Percentiles rank a stretch among this genome's conserved stretches.
Conservation (phyloP, 1,140 invertebrate genomes). For the Hypsibius dujardini region DNA sequence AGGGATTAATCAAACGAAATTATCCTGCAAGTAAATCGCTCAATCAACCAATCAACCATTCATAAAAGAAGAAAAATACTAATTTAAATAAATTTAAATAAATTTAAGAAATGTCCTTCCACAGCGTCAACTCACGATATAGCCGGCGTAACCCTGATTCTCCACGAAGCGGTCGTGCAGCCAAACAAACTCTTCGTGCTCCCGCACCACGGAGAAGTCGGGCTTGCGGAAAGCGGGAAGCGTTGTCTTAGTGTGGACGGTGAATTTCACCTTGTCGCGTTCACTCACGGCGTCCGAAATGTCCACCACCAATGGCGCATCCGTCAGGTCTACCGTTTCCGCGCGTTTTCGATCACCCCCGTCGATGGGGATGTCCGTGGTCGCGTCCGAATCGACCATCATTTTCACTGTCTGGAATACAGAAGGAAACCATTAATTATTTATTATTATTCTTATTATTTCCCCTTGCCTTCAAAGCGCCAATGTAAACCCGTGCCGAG, state of each 20-base stretch:
- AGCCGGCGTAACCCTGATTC: slow-evolving; percentile 92
- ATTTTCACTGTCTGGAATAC: too few species aligned
- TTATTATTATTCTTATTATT: too few species aligned
- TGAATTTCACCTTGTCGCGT: slow-evolving; percentile 98
- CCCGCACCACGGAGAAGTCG: slow-evolving; percentile 86
- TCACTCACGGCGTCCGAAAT: slow-evolving; percentile 98
- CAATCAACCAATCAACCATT: too few species aligned
- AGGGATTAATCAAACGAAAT: too few species aligned
- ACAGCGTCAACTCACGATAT: slow-evolving; percentile 70
- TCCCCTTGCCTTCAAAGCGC: too few species aligned
- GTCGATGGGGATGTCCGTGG: neutral
- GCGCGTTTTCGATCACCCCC: slow-evolving; percentile 22
- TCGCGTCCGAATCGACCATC: neutral
- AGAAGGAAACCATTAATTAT: too few species aligned
- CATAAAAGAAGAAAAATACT: too few species aligned
- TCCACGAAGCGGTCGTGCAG: slow-evolving; percentile 91
- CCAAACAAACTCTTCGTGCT: slow-evolving; percentile 99
- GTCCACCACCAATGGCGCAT: slow-evolving; percentile 60
- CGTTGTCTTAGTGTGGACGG: slow-evolving; percentile 88
- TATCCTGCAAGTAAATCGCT: too few species aligned
- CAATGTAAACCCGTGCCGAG: too few species aligned
- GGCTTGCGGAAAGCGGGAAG: slow-evolving; percentile 71
- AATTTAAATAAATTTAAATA: too few species aligned
- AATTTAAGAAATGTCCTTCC: too few species aligned
- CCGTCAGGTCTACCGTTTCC: slow-evolving; percentile 42